These are phyloP conservation scores for Calameuta idolon DNA, from an alignment of 2,888 invertebrate species.

Conservation along the genomic window DNA sequence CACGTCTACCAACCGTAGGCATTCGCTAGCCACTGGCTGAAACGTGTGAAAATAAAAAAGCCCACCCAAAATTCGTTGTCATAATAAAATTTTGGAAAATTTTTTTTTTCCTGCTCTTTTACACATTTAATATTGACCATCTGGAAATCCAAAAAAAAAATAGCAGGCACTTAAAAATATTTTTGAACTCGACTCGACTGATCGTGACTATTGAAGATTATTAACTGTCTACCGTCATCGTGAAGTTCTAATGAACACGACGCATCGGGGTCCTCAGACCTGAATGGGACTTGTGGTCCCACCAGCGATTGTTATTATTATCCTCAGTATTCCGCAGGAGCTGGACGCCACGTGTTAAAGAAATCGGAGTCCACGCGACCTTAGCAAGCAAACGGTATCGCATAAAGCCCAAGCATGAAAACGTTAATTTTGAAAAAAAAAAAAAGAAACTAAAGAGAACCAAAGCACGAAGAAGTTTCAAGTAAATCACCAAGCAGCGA, in stretches of 20 bases:
- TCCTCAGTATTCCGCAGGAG: background rate
- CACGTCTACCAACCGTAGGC: constrained; percentile 16
- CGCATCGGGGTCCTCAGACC: background rate
- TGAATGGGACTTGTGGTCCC: background rate
- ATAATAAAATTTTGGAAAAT: background rate
- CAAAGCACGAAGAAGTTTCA: background rate
- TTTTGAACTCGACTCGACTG: background rate
- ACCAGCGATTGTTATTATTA: background rate
- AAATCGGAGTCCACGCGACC: background rate
- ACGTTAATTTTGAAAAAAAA: background rate
- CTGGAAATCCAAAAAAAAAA: too few relatives aligned
- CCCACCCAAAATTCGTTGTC: background rate
- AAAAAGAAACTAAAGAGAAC: background rate
- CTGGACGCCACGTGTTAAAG: background rate
- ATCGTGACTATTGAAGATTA: background rate
- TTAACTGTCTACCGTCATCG: too few relatives aligned
- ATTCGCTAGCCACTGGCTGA: background rate
- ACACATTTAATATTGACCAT: background rate
- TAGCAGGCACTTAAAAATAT: too few relatives aligned
- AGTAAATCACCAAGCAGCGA: background rate
- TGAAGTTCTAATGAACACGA: too few relatives aligned
- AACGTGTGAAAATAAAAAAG: background rate
- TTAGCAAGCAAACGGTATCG: background rate
- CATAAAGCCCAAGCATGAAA: background rate
- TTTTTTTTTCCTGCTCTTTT: background rate